Evolutionary conservation across 2,113 vertebrate genomes (phyloP).

Genomic region (Plecturocebus donacophilus): DNA sequence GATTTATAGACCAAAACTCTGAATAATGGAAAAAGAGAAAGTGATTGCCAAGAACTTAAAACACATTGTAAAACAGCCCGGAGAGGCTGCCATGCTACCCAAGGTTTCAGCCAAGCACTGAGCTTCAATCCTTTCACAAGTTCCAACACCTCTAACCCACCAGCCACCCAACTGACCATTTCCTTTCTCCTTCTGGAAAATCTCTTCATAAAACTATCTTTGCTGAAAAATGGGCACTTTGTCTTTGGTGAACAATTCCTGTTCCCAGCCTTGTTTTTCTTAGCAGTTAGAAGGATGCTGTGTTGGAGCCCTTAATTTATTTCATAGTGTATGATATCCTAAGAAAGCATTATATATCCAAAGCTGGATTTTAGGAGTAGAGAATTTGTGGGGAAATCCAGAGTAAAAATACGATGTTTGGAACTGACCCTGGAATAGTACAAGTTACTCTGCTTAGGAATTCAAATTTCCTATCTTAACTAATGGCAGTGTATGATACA

Average conservation of each 20-base stretch:
- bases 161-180: background rate
- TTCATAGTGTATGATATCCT: background rate
- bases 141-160: background rate
- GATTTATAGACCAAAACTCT: constrained; percentile 61
- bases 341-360: constrained; percentile 37
- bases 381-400: constrained; percentile 64
- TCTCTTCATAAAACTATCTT: background rate
- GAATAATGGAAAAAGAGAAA: constrained; percentile 52
- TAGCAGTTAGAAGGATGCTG: background rate
- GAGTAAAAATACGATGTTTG: constrained; percentile 39
- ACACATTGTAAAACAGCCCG: background rate
- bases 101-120: background rate
- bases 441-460: constrained; percentile 64
- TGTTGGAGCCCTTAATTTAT: background rate
- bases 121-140: background rate
- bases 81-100: background rate
- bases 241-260: background rate
- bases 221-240: background rate
- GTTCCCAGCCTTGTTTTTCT: background rate
- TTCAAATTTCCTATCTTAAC: constrained; percentile 74
- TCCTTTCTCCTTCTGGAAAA: background rate
- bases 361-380: constrained; percentile 52
- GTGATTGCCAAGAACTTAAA: background rate
- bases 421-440: constrained; percentile 49
- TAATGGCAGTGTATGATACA: constrained; percentile 79